These are phyloP conservation scores for Valencia hispanica DNA, from an alignment of 2,797 vertebrate species.

Conservation along the genomic window DNA sequence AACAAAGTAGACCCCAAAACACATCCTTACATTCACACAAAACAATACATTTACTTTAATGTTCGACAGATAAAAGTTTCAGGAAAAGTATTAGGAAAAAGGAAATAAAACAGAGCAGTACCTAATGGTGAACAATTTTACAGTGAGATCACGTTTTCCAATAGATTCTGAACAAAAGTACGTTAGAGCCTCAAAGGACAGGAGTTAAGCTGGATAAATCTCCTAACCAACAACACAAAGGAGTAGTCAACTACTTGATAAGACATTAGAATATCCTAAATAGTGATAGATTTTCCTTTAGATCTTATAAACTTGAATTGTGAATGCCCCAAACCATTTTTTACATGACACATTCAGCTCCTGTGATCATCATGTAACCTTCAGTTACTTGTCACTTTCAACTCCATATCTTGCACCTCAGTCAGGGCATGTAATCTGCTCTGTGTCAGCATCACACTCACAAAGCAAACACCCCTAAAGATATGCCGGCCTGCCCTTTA, in stretches of 20 bases:
- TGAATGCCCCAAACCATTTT: background rate
- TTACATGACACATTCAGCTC: background rate
- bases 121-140: background rate
- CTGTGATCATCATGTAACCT: background rate
- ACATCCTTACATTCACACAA: background rate
- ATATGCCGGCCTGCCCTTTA: background rate
- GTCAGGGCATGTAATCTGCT: background rate
- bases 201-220: background rate
- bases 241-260: background rate
- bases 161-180: background rate
- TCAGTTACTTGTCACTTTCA: background rate
- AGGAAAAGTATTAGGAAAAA: background rate
- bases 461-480: background rate
- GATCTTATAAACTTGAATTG: background rate
- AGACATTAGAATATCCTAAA: background rate
- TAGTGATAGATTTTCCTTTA: background rate
- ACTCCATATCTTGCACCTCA: too few species aligned
- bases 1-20: background rate
- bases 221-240: background rate
- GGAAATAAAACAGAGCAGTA: background rate
- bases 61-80: background rate
- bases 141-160: background rate
- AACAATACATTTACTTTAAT: background rate
- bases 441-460: background rate
- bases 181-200: background rate